Evolutionary conservation across 2,113 vertebrate genomes (phyloP), one percentile per base, ranked within the genome.

Genomic region (Prunella himalayana): DNA sequence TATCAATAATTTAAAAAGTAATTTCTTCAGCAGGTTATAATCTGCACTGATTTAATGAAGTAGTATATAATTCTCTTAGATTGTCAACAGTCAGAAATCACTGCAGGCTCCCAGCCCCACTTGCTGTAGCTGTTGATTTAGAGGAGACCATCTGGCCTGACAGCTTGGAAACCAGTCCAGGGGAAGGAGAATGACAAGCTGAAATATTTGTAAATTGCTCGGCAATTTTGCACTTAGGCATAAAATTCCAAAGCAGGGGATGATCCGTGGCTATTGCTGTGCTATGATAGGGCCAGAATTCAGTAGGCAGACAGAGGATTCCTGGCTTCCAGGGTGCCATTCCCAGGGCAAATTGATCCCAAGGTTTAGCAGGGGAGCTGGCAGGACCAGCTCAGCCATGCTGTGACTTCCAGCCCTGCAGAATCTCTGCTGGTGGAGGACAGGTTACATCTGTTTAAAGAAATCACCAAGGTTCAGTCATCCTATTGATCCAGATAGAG

Each of bases 91-190:
- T 78, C 92, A 95, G 83, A 88, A 96, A 95, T 81, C 81, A 71
- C 61, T 91, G 83, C 83, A 81, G 94, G 92, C 94, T 94, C 86
- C 60, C 81, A 47, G 83, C 51, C 44, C 49, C 65, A 65, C 91
- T 94, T 80, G 86, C 94, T 78, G 7, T 61, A 68, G 92, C 89
- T 91, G 94, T 94, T 95, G 96, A 95, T 93, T 95, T 83, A 95
- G 92, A 86, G 95, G 86, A 86, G 91, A 90, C 97, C 96, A 97
- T 97, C 96, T 97, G 93, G 96, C 93, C 95, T 91, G 96, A 93
- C 96, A 96, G 93, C 94, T 97, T 96, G 95, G 79, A 93, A 95
- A 94, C 87, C 93, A 65, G 86, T 84, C 71, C 94, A 91, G 77
- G 88, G 82, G 77, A 92, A 73, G 86, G 82, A 91, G 91, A 93